These are phyloP conservation scores for Nomia melanderi DNA, from an alignment of 1,140 invertebrate genomes.

Conservation along the genomic window DNA sequence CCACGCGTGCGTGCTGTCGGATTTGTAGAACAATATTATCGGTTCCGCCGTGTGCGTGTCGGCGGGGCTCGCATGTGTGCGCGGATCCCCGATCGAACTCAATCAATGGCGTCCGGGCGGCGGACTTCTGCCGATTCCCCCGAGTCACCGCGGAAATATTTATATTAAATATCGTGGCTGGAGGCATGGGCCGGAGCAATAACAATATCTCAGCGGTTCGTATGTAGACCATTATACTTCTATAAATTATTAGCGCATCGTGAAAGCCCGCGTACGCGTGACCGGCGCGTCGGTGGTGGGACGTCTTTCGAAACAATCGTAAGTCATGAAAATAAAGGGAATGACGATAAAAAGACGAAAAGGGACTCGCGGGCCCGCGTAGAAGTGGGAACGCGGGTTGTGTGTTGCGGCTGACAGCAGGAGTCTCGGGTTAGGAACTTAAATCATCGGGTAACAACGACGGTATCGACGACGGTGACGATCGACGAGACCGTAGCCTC, in stretches of 20 bases:
- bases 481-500: constrained; percentile 58
- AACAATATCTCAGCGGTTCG: constrained; percentile 22
- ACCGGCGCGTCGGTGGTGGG: constrained; percentile 25
- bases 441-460: constrained; percentile 70
- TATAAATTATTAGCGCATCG: constrained; percentile 23
- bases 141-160: background rate
- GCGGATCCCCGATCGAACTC: background rate
- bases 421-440: constrained; percentile 68
- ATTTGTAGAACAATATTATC: constrained; percentile 77
- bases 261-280: constrained; percentile 8
- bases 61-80: background rate
- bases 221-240: constrained; percentile 23
- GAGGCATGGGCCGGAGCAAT: constrained; percentile 10
- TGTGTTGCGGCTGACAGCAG: constrained; percentile 71
- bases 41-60: background rate
- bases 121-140: background rate
- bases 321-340: constrained; percentile 34
- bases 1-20: constrained; percentile 52
- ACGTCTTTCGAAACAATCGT: constrained; percentile 54
- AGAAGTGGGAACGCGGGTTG: constrained; percentile 64
- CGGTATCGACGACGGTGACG: constrained; percentile 66
- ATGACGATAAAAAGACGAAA: constrained; percentile 8
- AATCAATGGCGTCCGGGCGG: background rate
- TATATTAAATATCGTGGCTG: too few relatives aligned
- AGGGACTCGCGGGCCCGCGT: constrained; percentile 28